Percentiles rank a stretch among this genome's conserved stretches.
Evolutionary conservation across 2,113 vertebrate genomes (phyloP).

Genomic region (Engystomops pustulosus): DNA sequence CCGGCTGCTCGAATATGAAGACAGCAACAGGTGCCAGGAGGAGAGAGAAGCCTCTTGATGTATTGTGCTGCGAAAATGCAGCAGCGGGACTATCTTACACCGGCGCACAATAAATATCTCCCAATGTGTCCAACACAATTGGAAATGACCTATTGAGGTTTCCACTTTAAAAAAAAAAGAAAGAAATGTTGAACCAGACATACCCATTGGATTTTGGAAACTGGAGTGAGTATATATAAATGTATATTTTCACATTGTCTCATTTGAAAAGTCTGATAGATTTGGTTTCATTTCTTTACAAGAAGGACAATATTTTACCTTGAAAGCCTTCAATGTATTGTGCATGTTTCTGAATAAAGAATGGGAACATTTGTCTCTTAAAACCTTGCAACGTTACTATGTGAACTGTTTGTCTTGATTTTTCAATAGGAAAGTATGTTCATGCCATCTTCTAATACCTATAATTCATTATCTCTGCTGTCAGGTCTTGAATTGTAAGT

Average conservation of each 20-base stretch:
- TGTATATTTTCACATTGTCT: not conserved
- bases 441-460: slow-evolving; percentile 20
- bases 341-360: not conserved
- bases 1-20: too few species aligned
- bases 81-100: too few species aligned
- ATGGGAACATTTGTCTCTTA: not conserved
- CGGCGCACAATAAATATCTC: too few species aligned
- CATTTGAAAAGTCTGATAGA: not conserved
- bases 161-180: too few species aligned
- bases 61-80: too few species aligned
- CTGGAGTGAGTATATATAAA: too few species aligned
- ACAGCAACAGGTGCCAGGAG: too few species aligned
- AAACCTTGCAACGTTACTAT: not conserved
- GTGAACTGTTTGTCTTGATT: slow-evolving; percentile 26
- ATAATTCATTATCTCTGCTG: slow-evolving; percentile 42
- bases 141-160: too few species aligned
- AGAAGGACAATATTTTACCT: not conserved
- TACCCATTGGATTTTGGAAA: too few species aligned
- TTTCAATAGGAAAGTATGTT: slow-evolving; percentile 29
- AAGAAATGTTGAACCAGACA: too few species aligned
- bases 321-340: not conserved
- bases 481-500: slow-evolving; percentile 47
- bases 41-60: too few species aligned
- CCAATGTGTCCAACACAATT: too few species aligned
- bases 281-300: not conserved